A percentile compares a stretch with the other conserved stretches of the same genome.
Evolutionary conservation across 2,888 invertebrate species (phyloP).

Genomic region (Plebejus anna): DNA sequence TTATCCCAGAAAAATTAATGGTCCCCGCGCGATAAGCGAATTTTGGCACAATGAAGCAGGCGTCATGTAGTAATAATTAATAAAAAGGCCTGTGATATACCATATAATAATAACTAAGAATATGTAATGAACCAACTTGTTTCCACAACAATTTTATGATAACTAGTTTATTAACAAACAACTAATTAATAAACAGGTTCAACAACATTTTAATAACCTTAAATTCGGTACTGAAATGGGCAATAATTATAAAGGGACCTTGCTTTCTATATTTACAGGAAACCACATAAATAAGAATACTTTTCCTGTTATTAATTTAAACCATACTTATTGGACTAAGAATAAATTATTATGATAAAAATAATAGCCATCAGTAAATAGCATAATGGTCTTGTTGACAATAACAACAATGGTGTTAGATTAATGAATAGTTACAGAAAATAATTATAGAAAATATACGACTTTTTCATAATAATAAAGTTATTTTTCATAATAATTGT

Average conservation of each 20-base stretch:
- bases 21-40: too few species aligned
- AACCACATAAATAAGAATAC: background rate
- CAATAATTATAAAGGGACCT: background rate
- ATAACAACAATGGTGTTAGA: background rate
- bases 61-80: too few species aligned
- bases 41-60: too few species aligned
- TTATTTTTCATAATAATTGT: too few species aligned
- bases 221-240: background rate
- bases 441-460: background rate
- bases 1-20: too few species aligned
- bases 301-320: background rate
- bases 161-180: conserved; percentile 3
- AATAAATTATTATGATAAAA: background rate
- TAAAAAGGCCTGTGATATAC: background rate
- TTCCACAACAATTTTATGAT: background rate
- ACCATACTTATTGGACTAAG: background rate
- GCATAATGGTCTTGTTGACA: background rate
- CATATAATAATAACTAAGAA: background rate
- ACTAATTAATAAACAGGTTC: background rate
- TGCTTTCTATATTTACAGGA: background rate
- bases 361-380: background rate
- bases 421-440: background rate
- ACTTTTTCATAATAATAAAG: too few species aligned
- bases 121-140: background rate
- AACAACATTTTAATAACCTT: conserved; percentile 8